Evolutionary conservation across 2,113 vertebrate genomes (phyloP), one percentile per base, ranked within the genome.

Genomic region (Ceyx cyanopectus): DNA sequence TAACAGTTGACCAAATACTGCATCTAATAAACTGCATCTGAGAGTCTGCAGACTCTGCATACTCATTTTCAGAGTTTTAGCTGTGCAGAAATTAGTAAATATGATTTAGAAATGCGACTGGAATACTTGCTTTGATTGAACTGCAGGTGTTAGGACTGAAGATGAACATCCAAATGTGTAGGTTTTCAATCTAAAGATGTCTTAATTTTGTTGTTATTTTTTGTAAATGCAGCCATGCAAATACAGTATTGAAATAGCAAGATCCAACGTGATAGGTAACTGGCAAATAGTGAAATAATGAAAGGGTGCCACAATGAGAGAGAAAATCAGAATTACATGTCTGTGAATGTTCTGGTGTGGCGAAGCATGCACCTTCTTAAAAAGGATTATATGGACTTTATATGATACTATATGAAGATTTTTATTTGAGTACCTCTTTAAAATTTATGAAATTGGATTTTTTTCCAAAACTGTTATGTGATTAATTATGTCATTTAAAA

Each of bases 131-230:
- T 85, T 88, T 54, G 51, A 45, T 66, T 32, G 45, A 75, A 85
- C 93, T 94, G 45, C 27, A 79, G 77, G 77, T 87, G 88, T 94
- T 95, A 92, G 85, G 13, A 34, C 14, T 72, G 46, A 91, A 91
- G 84, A 46, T 26, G 56, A 79, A 51, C 14, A 19, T 80, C 67
- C 88, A 53, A 81, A 72, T 46, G 21, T 57, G 43, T 30, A 85
- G 53, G 14, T 78, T 92, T 80, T 29, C 16, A 60, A 72, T 70
- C 46, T 29, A 45, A 67, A 74, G 30, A 67, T 50, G 21, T 81
- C 65, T 94, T 87, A 70, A 27, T 87, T 94, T 84, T 30, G 9
- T 81, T 92, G 43, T 83, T 90, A 46, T 81, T 37, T 81, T 88
- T 56, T 81, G 32, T 54, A 94, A 96, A 87, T 89, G 37, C 63